Evolutionary conservation across 2,113 vertebrate species (phyloP), one percentile per base, ranked within the genome.

Genomic region (Crotalus horridus): DNA sequence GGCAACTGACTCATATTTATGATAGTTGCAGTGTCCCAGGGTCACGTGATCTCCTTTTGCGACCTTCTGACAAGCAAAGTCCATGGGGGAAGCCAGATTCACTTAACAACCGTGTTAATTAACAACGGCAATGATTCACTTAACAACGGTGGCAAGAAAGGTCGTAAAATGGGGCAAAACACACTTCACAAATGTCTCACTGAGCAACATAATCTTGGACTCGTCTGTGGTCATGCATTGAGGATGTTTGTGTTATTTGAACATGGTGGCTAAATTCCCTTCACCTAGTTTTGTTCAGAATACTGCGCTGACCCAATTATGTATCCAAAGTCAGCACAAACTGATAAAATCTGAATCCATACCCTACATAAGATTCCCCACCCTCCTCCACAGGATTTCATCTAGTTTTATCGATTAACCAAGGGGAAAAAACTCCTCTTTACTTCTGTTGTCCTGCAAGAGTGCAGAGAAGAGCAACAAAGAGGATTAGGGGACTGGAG

Each of bases 171-270:
- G 61, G 12, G 12, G 29, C 29, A 69, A 69, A 13, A 0, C 61
- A 15, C 12, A 15, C 61, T 69, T 69, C 61, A 15, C 61, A n/a
- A 69, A 13, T 6, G 12, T 69, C 61, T 69, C 12, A 64, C 59
- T 64, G 12, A n/a, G 29, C 61, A 15, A n/a, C 29, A 6, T n/a
- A 69, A 69, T n/a, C 13, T 69, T 69, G 4, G 61, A 69, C 29
- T 6, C 29, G 0, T 0, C 6, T 69, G 61, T n/a, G 64, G 29
- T 15, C 5, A 0, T n/a, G n/a, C 0, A 0, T 29, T 13, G 3
- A 64, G 12, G 64, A 69, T 2, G 29, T 8, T 39, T 74, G 13
- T 17, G 64, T 20, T 1, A 74, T 33, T 33, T 39, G 15, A 74
- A 20, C 56, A 39, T 39, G 4, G 59, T 3, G 0, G 59, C 69